Evolutionary conservation across 1,140 invertebrate genomes (phyloP), one percentile per base, ranked within the genome.

Genomic region (Cotesia glomerata): DNA sequence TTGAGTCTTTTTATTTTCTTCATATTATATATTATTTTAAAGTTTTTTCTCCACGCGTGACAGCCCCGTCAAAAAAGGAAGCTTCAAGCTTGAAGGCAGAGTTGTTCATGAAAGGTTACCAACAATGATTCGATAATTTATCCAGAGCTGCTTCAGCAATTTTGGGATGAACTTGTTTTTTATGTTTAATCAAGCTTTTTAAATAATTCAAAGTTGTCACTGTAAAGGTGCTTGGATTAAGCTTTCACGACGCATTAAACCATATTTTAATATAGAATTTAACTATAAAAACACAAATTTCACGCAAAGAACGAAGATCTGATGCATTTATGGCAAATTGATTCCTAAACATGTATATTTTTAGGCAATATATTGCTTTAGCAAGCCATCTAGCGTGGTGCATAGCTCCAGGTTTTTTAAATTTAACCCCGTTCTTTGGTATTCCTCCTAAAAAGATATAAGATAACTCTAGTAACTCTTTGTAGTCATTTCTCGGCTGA

Each of bases 51-150:
- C 74, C 65, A 36, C 8, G 5, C 36, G 68, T 39, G 13, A 81
- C 56, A 5, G 67, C 61, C 9, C 64, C 62, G 73, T 82, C 79
- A 73, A 82, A 81, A 63, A 81, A n/a, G n/a, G n/a, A n/a, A n/a
- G n/a, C n/a, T n/a, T n/a, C n/a, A 75, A 16, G 74, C 69, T 62
- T 80, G 69, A 52, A 36, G 64, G 59, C 66, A 65, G 26, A 72
- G 36, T 66, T 80, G 71, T 51, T 77, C 65, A 18, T 26, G 63
- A 64, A 81, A 75, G 69, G n/a, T n/a, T 79, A 81, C 76, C 79
- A 81, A 16, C 80, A 63, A 72, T 81, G 78, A 8, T 70, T 63
- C 8, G n/a, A 59, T 3, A 81, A 67, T 68, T 80, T 79, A 2
- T 66, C 58, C 11, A 74, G 45, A 13, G 62, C 72, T 18, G 66